Evolutionary conservation across 1,140 invertebrate genomes (phyloP), one percentile per base, ranked within the genome.

Genomic region (Nixonia krombeini): DNA sequence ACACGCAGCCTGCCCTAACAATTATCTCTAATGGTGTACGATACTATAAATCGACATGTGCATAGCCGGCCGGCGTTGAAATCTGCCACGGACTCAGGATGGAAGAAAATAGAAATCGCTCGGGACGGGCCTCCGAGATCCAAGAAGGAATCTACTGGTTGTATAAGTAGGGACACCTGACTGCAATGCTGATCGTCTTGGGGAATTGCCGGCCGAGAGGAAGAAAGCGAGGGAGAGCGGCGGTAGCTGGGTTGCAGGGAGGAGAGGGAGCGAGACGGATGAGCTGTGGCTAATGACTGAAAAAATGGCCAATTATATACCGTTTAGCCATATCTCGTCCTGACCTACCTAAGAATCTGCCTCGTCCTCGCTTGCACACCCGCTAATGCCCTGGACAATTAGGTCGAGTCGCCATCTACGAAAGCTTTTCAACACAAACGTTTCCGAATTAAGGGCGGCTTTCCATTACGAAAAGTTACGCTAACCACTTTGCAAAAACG

Each of bases 21-120:
- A 83, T 84, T 79, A 84, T 82, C 78, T 76, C 79, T 84, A 84
- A 82, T 83, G 70, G 79, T 63, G 50, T 65, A 72, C 66, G 74
- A 79, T 81, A 79, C 78, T 83, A 83, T 82, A 84, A 83, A 82
- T 83, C 80, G 80, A 76, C 79, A 77, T 81, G 70, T 59, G 67
- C 63, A 47, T 59, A 46, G 50, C 59, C 52, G 64, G 38, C 47
- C 56, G 28, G 26, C 67, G 74, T 77, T 79, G 75, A 79, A 78
- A 81, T 81, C 75, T 76, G 53, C 57, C 50, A 42, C 37, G 23
- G 31, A 45, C 47, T 58, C 45, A 13, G 53, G 51, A 72, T 55
- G 59, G 66, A 70, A 74, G 67, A 74, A 78, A 79, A 80, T 79
- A 75, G 75, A 76, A 79, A 78, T 74, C 70, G 67, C 64, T 69